Evolutionary conservation across 1,140 invertebrate genomes (phyloP), one percentile per base, ranked within the genome.

Genomic region (Anastatus disparis): DNA sequence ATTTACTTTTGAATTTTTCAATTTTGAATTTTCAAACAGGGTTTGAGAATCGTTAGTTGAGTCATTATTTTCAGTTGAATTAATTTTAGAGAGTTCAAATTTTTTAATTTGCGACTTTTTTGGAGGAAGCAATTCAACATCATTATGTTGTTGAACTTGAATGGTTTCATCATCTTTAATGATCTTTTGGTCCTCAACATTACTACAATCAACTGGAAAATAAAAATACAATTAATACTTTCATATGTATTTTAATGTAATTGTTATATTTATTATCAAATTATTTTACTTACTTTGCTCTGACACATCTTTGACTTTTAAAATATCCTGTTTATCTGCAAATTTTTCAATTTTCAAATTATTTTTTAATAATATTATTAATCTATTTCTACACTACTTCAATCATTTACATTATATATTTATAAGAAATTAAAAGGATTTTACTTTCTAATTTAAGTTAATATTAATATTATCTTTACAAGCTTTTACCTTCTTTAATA

Each of bases 21-120:
- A 13, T 38, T 50, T 24, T 70, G 53, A 2, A 61, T 10, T 62
- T 68, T 62, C 3, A 15, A 40, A 15, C 55, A 63, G 20, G 46
- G 46, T 12, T 59, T 63, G 38, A 58, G 26, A 20, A 1, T 63
- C 27, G 35, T 71, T 50, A 3, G 29, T 6, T 29, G 58, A 42
- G 38, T 66, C 48, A 22, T 52, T 20, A 50, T 6, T 70, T 3
- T 79, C 78, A 56, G 79, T 75, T 55, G 74, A 73, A 73, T 84
- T 80, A 38, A 81, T 73, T 63, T 84, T 81, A 0, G 83, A 82
- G 42, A 80, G 65, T 56, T 86, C 83, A 70, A 85, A 85, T 55
- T 85, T 86, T 71, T 86, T 86, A 13, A 84, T 85, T 59, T 85
- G 84, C 0, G 79, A 84, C 20, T 85, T 85, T 42, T 85, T 85